Evolutionary conservation across 2,797 vertebrate species (phyloP), one percentile per base, ranked within the genome.

Genomic region (Carduelis carduelis): DNA sequence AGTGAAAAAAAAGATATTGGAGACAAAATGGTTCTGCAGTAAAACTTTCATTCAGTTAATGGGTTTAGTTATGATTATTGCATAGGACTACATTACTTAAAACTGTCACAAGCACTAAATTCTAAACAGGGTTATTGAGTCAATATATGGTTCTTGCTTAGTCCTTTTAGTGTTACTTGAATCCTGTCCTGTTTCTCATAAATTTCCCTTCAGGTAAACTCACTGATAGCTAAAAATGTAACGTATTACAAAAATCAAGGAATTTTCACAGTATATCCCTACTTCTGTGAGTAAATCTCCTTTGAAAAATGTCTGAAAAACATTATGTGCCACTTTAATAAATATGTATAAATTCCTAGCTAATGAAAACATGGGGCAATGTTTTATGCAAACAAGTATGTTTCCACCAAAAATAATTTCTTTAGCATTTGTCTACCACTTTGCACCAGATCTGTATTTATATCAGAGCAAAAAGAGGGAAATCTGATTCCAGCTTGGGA

Each of bases 11-110:
- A 88, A 65, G 8, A 35, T 27, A 57, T 23, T 5, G 18, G 60
- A 87, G 64, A 59, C 59, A 93, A 89, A 89, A 78, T 41, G 79
- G 65, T 87, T 44, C 75, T 56, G 59, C 0, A 0, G 69, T 83
- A 81, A 89, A 96, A 83, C 47, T 89, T 91, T 63, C 35, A 83
- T 64, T 35, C 39, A 85, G 78, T 87, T 87, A 93, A 85, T 95
- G 69, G 72, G 7, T 68, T 96, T 87, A 77, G 76, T 94, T 93
- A 69, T 83, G 46, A 85, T 83, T 85, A 89, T 71, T 93, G 84
- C 90, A 83, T 28, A 61, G 90, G 47, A 52, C 21, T 83, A 80
- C 39, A 71, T 68, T 85, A 69, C 71, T 87, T 87, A 27, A n/a
- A 85, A 60, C 32, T 89, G 56, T 47, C 82, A 78, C 22, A 68